Evolutionary conservation across 1,140 invertebrate species (phyloP).

Genomic region (Calephelis virginiensis): DNA sequence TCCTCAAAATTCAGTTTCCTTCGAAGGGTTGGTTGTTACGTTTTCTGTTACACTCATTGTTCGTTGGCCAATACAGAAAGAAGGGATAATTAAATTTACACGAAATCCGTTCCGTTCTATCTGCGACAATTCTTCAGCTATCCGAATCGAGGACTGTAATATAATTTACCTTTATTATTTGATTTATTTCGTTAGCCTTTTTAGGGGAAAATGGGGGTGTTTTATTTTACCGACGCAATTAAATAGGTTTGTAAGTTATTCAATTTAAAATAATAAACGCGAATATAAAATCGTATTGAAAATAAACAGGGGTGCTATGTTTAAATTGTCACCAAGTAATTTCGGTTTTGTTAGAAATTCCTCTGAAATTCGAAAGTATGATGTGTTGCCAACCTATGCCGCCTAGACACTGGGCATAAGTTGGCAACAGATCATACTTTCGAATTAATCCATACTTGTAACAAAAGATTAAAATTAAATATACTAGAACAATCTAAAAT

Average conservation of each 20-base stretch:
- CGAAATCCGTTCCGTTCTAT: constrained; percentile 13
- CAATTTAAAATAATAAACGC: too few species aligned
- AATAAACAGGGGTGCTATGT: too few species aligned
- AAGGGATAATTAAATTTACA: constrained; percentile 15
- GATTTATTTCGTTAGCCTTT: constrained; percentile 63
- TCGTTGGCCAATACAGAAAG: constrained; percentile 12
- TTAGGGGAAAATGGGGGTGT: constrained; percentile 22
- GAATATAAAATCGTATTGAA: too few species aligned
- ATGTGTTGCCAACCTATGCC: too few species aligned
- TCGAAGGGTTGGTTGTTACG: constrained; percentile 9
- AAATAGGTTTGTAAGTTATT: constrained; percentile 5
- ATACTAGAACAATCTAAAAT: too few species aligned
- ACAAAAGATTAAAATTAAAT: too few species aligned
- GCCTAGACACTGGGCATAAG: too few species aligned
- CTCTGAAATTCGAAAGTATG: too few species aligned
- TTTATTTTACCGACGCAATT: constrained; percentile 8
- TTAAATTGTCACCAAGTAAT: too few species aligned
- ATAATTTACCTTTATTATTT: constrained; percentile 74
- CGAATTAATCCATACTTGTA: too few species aligned
- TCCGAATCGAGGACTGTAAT: constrained; percentile 55
- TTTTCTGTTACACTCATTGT: constrained; percentile 3
- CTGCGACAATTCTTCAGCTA: constrained; percentile 50
- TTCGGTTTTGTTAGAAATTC: too few species aligned
- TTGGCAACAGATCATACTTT: too few species aligned
- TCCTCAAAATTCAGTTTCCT: neutral